Percentiles rank a stretch among this genome's conserved stretches.
These are phyloP conservation scores for Polylopha cassiicola DNA, from an alignment of 2,888 invertebrate species.

Conservation along the genomic window DNA sequence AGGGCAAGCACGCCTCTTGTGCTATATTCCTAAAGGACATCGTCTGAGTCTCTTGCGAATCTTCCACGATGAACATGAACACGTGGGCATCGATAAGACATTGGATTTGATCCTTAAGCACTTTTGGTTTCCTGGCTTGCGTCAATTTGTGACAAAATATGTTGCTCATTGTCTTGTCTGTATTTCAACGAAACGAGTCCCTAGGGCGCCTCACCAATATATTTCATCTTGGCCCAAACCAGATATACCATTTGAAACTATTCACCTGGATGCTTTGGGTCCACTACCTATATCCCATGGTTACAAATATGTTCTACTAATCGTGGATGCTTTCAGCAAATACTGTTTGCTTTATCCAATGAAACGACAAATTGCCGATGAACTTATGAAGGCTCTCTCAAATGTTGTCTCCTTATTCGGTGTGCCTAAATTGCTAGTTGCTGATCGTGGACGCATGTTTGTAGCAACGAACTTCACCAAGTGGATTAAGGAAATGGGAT, in stretches of 20 bases:
- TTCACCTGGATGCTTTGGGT: slow-evolving; percentile 1
- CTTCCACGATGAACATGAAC: slow-evolving; percentile 16
- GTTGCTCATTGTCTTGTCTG: slow-evolving; percentile 2
- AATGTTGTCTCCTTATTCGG: no score
- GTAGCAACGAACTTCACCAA: no score
- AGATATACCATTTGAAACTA: background rate
- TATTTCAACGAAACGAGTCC: background rate
- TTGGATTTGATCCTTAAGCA: slow-evolving; percentile 10
- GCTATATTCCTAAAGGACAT: slow-evolving; percentile 11
- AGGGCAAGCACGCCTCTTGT: slow-evolving; percentile 5
- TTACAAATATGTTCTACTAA: no score
- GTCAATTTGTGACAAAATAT: background rate
- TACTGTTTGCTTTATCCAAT: no score
- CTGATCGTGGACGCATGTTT: no score
- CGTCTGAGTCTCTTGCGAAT: slow-evolving; percentile 9
- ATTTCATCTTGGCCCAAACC: slow-evolving; percentile 1
- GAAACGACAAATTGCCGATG: no score
- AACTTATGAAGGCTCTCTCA: no score
- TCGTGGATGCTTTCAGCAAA: no score
- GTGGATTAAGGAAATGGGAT: no score
- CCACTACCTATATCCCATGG: no score
- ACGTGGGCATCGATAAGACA: slow-evolving; percentile 11
- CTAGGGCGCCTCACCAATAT: background rate
- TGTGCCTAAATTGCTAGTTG: no score
- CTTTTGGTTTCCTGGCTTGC: slow-evolving; percentile 17